Conservation (phyloP, 1,140 invertebrate species). For the Mesaphorura yosii region DNA sequence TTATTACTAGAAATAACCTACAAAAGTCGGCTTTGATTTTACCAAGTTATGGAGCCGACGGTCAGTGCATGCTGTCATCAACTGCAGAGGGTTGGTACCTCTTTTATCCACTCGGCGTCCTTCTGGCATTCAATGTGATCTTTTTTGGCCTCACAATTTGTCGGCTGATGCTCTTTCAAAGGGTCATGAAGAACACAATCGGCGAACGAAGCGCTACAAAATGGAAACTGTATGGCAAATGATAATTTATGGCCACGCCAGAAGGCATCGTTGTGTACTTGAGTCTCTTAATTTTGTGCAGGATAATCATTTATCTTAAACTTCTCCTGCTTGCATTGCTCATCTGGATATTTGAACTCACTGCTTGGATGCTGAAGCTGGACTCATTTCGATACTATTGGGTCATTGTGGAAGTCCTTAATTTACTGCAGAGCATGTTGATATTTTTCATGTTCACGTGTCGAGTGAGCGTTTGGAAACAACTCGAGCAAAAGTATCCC, state of each 20-base stretch:
- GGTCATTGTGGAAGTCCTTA: slow-evolving; percentile 47
- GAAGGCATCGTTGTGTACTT: neutral
- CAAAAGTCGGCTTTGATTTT: neutral
- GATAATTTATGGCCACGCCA: neutral
- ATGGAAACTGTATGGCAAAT: slow-evolving; percentile 7
- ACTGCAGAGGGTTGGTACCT: slow-evolving; percentile 11
- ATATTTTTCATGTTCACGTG: slow-evolving; percentile 57
- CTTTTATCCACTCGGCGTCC: slow-evolving; percentile 14
- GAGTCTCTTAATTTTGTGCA: slow-evolving; percentile 3
- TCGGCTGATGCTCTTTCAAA: slow-evolving; percentile 13
- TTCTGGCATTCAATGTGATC: slow-evolving; percentile 11
- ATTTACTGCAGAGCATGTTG: slow-evolving; percentile 69
- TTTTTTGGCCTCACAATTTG: slow-evolving; percentile 16
- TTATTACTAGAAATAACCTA: neutral
- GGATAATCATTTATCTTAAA: neutral
- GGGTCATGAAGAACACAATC: slow-evolving; percentile 5
- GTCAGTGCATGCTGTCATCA: slow-evolving; percentile 3
- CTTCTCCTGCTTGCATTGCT: neutral
- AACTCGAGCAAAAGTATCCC: slow-evolving; percentile 32
- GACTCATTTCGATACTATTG: slow-evolving; percentile 30
- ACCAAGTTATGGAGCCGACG: neutral
- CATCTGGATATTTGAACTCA: slow-evolving; percentile 1
- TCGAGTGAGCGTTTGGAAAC: neutral
- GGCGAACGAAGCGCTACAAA: neutral
- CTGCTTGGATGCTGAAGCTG: neutral